phyloP scores from a whole-genome alignment of 2,888 invertebrate species.

The Dromius quadrimaculatus region DNA sequence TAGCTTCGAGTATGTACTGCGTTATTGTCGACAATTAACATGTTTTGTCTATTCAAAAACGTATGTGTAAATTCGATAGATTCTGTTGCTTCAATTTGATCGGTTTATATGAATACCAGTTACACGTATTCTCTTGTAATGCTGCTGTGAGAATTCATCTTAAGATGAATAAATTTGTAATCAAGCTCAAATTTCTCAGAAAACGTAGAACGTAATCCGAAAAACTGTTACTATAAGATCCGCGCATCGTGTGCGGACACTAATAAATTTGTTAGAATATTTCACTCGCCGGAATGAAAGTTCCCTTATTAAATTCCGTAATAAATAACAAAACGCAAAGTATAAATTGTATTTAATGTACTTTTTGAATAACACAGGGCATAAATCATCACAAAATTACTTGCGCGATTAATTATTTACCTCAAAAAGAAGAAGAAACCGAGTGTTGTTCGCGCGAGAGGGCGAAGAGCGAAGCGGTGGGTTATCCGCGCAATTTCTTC shows the following conservation, averaged over 20 bases:
- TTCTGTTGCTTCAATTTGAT: too few species aligned
- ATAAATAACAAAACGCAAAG: slow-evolving; percentile 47
- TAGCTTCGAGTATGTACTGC: too few species aligned
- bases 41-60: too few species aligned
- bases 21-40: too few species aligned
- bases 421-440: slow-evolving; percentile 35
- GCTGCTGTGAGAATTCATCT: too few species aligned
- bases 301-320: slow-evolving; percentile 45
- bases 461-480: slow-evolving; percentile 15
- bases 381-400: slow-evolving; percentile 50
- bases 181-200: too few species aligned
- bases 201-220: too few species aligned
- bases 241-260: neutral
- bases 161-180: too few species aligned
- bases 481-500: slow-evolving; percentile 49
- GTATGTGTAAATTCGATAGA: too few species aligned
- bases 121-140: too few species aligned
- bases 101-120: too few species aligned
- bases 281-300: slow-evolving; percentile 13
- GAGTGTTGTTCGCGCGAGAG: slow-evolving; percentile 6
- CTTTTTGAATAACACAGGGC: slow-evolving; percentile 47
- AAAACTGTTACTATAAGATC: too few species aligned
- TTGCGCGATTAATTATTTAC: slow-evolving; percentile 50
- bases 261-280: slow-evolving; percentile 35
- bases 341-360: slow-evolving; percentile 50